Conservation (phyloP, 2,888 invertebrate genomes). For the Cylloceria caligata region DNA sequence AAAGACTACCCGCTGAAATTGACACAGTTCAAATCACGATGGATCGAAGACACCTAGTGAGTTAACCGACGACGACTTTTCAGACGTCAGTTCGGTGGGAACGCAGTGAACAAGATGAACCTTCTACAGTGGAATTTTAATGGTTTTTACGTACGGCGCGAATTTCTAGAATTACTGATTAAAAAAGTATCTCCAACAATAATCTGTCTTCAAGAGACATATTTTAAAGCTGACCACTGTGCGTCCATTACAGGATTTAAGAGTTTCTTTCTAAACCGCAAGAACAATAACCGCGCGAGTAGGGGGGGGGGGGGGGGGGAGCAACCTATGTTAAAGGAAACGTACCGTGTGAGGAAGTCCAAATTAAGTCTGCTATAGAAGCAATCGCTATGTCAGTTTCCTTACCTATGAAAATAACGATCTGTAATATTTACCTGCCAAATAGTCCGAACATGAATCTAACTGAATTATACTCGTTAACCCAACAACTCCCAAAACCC, state of each 20-base stretch:
- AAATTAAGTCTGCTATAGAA: background rate
- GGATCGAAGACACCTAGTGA: too few species aligned
- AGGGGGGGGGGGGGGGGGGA: too few species aligned
- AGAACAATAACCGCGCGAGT: background rate
- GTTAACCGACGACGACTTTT: background rate
- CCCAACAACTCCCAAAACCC: background rate
- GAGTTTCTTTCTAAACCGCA: background rate
- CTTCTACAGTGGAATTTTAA: background rate
- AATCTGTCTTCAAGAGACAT: background rate
- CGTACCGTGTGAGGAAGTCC: background rate
- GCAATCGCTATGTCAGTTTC: background rate
- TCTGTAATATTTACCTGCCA: background rate
- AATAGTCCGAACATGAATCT: background rate
- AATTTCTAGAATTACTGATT: background rate
- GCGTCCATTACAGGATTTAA: background rate
- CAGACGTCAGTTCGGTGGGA: background rate
- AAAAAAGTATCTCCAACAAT: background rate
- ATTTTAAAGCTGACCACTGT: background rate
- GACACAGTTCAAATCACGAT: background rate
- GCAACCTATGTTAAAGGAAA: background rate
- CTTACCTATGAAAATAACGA: background rate
- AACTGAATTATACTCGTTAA: background rate
- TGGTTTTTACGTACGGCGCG: background rate
- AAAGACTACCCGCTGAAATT: conserved; percentile 16
- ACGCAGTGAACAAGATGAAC: background rate